Base-by-base conservation (phyloP, 2,888 invertebrate species). In the Tiliacea citrago region DNA sequence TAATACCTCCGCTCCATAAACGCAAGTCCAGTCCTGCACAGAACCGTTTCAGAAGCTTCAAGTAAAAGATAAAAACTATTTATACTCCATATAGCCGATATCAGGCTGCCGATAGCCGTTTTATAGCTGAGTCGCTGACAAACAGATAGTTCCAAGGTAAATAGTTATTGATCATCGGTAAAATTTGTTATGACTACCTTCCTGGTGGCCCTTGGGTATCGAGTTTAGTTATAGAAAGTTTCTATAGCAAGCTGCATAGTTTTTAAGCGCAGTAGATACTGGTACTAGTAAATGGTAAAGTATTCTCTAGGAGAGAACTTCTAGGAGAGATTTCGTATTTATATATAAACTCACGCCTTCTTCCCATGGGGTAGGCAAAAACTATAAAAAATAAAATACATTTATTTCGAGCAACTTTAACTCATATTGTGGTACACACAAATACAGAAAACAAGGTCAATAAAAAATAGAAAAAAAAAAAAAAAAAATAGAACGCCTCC, bases 41-140 rank as follows among this genome's bases (percentile, higher is more conserved):
- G 45, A 83, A 67, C 61, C 42, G 18, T 67, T 74, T 53, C 60
- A 68, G 57, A 51, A 83, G 82, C 75, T 71, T 68, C 67, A 65
- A 53, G 69, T 42, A 68, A 77, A 73, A 84, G 83, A 83, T 83
- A 84, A 85, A 83, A 85, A 79, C 79, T 85, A 71, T 79, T 79
- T 83, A 84, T 83, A 69, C 69, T 66, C 72, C 74, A 74, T 67
- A 80, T 60, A 81, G 67, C 47, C 72, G 74, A 77, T 83, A 83
- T 69, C 84, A 57, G n/a, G 18, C 0, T 29, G 18, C 47, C 68
- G 83, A 83, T 83, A 84, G 69, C 61, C 57, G 68, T 84, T 84
- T 84, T 82, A 84, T 85, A 51, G 75, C 73, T 51, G 2, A 29
- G 45, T 39, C 42, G 58, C 63, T 81, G 68, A 83, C 83, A 83